Conservation (phyloP, 2,113 vertebrate species). For the Vicugna pacos region DNA sequence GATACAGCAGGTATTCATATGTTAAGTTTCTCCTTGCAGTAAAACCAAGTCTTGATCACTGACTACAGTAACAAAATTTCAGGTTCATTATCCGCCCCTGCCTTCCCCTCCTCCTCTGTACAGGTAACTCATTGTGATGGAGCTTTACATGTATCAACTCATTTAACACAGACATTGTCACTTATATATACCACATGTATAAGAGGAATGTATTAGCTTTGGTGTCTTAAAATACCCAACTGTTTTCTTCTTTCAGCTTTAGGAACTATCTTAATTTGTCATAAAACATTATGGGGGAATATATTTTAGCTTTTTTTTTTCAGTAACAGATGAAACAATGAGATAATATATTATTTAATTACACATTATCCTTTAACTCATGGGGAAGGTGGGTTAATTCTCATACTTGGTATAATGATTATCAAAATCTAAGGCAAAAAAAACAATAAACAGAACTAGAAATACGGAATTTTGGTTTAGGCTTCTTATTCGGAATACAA, state of each 20-base stretch:
- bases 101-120: neutral
- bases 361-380: slow-evolving; percentile 6
- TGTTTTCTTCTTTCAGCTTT: slow-evolving; percentile 33
- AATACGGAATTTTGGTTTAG: slow-evolving; percentile 4
- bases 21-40: neutral
- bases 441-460: slow-evolving; percentile 15
- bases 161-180: slow-evolving; percentile 42
- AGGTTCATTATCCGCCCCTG: neutral
- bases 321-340: slow-evolving; percentile 33
- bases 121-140: neutral
- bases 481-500: slow-evolving; percentile 39
- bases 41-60: slow-evolving; percentile 51
- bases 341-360: slow-evolving; percentile 32
- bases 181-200: neutral
- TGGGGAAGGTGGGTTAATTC: neutral
- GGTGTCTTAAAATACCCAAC: slow-evolving; percentile 35
- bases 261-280: slow-evolving; percentile 13
- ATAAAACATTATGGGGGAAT: slow-evolving; percentile 3
- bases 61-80: neutral
- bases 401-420: slow-evolving; percentile 28
- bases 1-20: neutral
- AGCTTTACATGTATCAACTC: neutral
- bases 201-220: slow-evolving; percentile 37
- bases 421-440: slow-evolving; percentile 44
- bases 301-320: slow-evolving; percentile 8